Percentiles rank a stretch among this genome's conserved stretches.
Conservation (phyloP, 2,797 vertebrate genomes). For the Simalia tracyae region DNA sequence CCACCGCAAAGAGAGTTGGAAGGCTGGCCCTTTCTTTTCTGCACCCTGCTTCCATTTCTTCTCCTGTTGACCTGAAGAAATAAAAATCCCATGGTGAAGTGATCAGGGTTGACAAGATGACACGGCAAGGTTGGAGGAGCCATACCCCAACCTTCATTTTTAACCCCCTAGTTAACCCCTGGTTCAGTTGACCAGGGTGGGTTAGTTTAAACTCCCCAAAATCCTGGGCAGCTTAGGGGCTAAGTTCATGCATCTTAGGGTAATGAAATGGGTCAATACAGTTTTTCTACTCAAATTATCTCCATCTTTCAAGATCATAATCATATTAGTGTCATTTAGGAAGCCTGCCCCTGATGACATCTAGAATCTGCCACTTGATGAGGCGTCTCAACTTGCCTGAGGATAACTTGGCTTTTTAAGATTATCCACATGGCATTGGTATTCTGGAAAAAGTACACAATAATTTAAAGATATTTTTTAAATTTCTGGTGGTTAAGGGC, state of each 20-base stretch:
- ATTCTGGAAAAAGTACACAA: slow-evolving; percentile 22
- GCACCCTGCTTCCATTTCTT: background rate
- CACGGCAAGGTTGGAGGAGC: background rate
- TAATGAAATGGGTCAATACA: background rate
- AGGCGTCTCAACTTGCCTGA: background rate
- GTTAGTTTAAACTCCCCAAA: background rate
- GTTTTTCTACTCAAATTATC: background rate
- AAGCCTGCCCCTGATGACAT: background rate
- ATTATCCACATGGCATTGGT: background rate
- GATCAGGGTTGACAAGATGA: background rate
- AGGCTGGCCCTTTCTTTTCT: background rate
- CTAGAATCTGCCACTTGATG: background rate
- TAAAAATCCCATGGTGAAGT: background rate
- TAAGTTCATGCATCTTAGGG: background rate
- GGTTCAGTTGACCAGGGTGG: background rate
- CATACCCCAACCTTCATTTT: background rate
- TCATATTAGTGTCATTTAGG: background rate
- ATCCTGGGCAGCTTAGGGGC: background rate
- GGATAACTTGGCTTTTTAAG: background rate
- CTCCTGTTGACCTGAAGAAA: background rate
- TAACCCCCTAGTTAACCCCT: background rate
- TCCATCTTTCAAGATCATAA: background rate
- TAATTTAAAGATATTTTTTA: slow-evolving; percentile 22
- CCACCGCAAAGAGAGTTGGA: background rate
- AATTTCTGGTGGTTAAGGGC: slow-evolving; percentile 59